Conservation (phyloP, 2,888 invertebrate species). For the Brachylomia viminalis region DNA sequence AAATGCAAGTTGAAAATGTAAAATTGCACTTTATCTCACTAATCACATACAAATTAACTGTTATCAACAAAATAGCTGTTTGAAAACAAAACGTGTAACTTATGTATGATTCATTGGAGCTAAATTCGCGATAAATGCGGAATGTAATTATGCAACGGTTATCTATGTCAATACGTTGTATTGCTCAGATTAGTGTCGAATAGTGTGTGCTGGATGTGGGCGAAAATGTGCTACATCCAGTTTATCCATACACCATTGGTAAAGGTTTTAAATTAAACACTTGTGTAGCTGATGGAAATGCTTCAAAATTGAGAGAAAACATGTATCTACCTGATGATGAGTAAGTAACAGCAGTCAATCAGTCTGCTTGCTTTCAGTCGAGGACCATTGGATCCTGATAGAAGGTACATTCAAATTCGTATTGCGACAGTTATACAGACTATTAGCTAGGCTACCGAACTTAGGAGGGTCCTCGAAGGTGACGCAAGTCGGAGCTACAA, state of each 20-base stretch:
- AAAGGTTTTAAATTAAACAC: not conserved
- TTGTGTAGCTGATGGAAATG: not conserved
- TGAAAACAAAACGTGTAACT: conserved; percentile 40
- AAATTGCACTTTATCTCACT: conserved; percentile 11
- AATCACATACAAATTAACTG: conserved; percentile 35
- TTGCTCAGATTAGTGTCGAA: conserved; percentile 33
- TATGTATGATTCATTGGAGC: conserved; percentile 47
- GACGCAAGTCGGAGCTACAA: not conserved
- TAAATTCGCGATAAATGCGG: conserved; percentile 43
- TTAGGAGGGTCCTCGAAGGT: not conserved
- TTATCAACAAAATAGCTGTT: conserved; percentile 35
- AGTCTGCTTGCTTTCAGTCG: not conserved
- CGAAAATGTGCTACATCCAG: not conserved
- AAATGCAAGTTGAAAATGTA: conserved; percentile 5
- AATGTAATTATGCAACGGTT: conserved; percentile 47
- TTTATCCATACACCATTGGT: not conserved
- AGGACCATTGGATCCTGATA: not conserved
- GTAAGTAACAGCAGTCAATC: not conserved
- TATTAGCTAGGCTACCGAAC: not conserved
- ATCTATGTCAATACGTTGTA: conserved; percentile 33
- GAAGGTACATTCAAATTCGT: not conserved
- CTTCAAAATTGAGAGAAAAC: not conserved
- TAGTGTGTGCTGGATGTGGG: conserved; percentile 6
- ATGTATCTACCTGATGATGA: not conserved
- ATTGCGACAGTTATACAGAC: not conserved